These are phyloP conservation scores for Liasis olivaceus DNA, from an alignment of 2,797 vertebrate genomes.

Conservation along the genomic window DNA sequence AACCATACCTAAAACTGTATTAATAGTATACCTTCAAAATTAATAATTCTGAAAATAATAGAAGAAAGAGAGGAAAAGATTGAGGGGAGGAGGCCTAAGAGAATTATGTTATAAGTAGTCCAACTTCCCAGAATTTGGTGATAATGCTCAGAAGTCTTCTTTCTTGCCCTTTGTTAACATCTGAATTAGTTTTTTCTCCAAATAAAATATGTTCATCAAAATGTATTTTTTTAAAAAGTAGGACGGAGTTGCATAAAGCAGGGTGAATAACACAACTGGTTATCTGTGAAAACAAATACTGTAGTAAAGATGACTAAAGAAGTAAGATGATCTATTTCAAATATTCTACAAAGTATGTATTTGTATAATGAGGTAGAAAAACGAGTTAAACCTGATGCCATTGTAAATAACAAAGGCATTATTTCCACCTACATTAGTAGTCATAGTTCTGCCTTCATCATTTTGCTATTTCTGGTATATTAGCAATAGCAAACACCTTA, in stretches of 20 bases:
- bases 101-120: not conserved
- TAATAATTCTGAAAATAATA: not conserved
- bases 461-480: not conserved
- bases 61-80: not conserved
- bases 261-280: not conserved
- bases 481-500: not conserved
- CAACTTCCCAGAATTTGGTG: not conserved
- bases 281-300: not conserved
- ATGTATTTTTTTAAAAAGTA: not conserved
- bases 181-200: not conserved
- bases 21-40: not conserved
- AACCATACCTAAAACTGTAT: not conserved
- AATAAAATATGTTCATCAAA: not conserved
- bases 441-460: not conserved
- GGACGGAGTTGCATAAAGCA: not conserved
- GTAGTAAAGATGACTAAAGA: not conserved
- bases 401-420: not conserved
- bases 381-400: not conserved
- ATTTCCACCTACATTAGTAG: not conserved
- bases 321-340: not conserved
- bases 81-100: not conserved
- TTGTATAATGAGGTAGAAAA: not conserved
- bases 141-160: not conserved
- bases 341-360: not conserved
- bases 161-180: not conserved